These are phyloP conservation scores for Arenaria interpres DNA, from an alignment of 2,113 vertebrate species.

Conservation along the genomic window DNA sequence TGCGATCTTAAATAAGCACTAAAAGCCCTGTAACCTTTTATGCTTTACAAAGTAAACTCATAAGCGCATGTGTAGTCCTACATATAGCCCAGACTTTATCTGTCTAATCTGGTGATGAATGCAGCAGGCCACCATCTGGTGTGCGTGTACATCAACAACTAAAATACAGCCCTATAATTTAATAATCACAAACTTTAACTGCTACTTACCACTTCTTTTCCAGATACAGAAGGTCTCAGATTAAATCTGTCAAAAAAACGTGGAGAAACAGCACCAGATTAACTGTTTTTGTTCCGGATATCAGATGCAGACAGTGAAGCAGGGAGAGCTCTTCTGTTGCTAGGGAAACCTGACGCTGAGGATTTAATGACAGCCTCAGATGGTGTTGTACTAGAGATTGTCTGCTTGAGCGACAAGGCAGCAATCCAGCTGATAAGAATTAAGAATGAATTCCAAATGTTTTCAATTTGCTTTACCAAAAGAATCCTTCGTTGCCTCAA, in stretches of 20 bases:
- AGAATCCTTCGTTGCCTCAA: neutral
- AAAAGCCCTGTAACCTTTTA: slow-evolving; percentile 16
- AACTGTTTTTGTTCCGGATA: slow-evolving; percentile 13
- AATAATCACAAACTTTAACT: slow-evolving; percentile 9
- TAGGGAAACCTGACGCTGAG: slow-evolving; percentile 74
- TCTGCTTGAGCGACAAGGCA: slow-evolving; percentile 4
- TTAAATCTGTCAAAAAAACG: neutral
- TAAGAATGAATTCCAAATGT: slow-evolving; percentile 1
- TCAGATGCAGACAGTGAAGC: neutral
- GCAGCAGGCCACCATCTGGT: slow-evolving; percentile 82
- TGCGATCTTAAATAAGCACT: neutral
- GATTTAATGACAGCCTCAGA: slow-evolving; percentile 62
- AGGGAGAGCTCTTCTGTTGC: slow-evolving; percentile 69
- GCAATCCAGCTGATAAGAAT: neutral
- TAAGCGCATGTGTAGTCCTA: slow-evolving; percentile 44
- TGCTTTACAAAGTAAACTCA: slow-evolving; percentile 17
- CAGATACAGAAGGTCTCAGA: no score
- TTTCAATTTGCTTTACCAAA: neutral
- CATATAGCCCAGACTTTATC: slow-evolving; percentile 77
- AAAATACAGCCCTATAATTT: slow-evolving; percentile 36
- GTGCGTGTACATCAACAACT: neutral
- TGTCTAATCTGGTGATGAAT: slow-evolving; percentile 81
- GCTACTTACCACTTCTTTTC: no score
- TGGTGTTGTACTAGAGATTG: slow-evolving; percentile 6
- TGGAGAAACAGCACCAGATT: neutral